phyloP scores from a whole-genome alignment of 2,113 vertebrate species.

The Melanerpes formicivorus region DNA sequence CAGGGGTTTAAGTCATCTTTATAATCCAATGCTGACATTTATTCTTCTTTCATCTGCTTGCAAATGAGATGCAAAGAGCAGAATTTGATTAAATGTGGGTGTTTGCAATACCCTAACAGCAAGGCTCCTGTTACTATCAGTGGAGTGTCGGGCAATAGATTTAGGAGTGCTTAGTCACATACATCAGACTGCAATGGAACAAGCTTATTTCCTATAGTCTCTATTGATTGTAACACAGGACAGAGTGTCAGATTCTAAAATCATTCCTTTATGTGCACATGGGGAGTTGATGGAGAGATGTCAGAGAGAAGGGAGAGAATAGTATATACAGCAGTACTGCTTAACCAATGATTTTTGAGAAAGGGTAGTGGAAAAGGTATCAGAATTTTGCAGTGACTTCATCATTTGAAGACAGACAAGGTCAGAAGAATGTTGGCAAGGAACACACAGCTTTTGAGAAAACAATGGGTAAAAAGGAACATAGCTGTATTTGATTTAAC shows the following conservation, averaged over 20 bases:
- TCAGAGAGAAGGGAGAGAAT: not conserved
- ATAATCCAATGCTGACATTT: constrained; percentile 21
- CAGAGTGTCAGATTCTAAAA: not conserved
- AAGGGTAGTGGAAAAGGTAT: too few species aligned
- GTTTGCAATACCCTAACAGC: not conserved
- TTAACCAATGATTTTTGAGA: not conserved
- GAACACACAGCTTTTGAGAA: too few species aligned
- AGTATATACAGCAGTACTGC: not conserved
- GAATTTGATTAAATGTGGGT: not conserved
- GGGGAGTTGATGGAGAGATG: not conserved
- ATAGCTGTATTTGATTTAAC: too few species aligned
- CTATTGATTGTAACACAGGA: not conserved
- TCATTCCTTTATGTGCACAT: not conserved
- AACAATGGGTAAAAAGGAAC: too few species aligned
- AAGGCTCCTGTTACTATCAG: not conserved
- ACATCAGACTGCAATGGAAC: not conserved
- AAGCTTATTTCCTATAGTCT: not conserved
- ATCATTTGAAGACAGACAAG: too few species aligned
- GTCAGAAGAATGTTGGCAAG: too few species aligned
- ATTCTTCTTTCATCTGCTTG: constrained; percentile 25
- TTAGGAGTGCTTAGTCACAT: not conserved
- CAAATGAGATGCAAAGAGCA: not conserved
- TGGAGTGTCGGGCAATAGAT: not conserved
- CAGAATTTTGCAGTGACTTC: too few species aligned
- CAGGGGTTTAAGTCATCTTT: constrained; percentile 28